Percentiles rank a stretch among this genome's conserved stretches.
phyloP scores from a whole-genome alignment of 1,140 invertebrate species.

The Drosophila orosa region DNA sequence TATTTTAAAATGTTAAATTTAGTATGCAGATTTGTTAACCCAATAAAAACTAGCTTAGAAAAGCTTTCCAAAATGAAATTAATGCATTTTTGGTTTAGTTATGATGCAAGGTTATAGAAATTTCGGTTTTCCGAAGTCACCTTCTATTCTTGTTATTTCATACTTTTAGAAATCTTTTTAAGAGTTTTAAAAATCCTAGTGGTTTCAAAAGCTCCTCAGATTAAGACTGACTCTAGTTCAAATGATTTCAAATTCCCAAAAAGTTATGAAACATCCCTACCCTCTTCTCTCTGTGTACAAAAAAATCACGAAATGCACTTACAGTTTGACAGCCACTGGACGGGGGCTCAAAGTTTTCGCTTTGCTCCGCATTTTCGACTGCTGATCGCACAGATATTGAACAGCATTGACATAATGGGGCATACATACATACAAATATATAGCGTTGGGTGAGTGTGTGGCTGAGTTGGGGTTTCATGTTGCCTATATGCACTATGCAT shows the following conservation, averaged over 20 bases:
- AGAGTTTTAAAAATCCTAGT: no score
- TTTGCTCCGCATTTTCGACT: slow-evolving; percentile 64
- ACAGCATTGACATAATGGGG: slow-evolving; percentile 66
- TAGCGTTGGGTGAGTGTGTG: slow-evolving; percentile 18
- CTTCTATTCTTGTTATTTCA: no score
- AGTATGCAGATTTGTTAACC: no score
- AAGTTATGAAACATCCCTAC: background rate
- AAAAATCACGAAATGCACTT: slow-evolving; percentile 42
- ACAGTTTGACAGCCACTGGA: slow-evolving; percentile 58
- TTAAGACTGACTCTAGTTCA: background rate
- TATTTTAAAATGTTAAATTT: no score
- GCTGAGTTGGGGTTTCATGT: slow-evolving; percentile 38
- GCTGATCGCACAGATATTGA: slow-evolving; percentile 78
- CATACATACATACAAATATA: slow-evolving; percentile 12
- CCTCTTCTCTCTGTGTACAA: slow-evolving; percentile 7
- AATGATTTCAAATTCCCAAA: no score
- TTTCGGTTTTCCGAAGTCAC: no score
- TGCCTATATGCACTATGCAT: slow-evolving; percentile 45
- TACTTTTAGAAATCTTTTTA: no score
- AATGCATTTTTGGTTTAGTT: no score
- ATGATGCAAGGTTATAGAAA: no score
- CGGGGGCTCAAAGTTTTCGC: slow-evolving; percentile 49
- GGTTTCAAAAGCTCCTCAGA: no score
- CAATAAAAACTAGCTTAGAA: no score
- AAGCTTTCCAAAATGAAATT: no score